Conservation (phyloP, 2,113 vertebrate genomes). For the Microcebus lehilahytsara region DNA sequence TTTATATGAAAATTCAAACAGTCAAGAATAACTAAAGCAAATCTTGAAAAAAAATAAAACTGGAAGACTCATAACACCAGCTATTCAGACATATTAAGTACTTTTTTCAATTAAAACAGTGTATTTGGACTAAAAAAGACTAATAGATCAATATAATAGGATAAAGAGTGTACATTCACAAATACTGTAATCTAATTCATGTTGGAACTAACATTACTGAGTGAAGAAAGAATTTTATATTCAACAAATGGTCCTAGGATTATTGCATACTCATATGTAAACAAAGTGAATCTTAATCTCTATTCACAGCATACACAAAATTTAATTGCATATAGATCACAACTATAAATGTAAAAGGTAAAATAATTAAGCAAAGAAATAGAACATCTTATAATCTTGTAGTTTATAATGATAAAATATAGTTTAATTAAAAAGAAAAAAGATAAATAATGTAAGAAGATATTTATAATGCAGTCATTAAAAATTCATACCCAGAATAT, state of each 20-base stretch:
- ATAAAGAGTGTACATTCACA: not conserved
- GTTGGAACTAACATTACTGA: not conserved
- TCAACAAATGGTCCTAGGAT: not conserved
- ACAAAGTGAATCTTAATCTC: not conserved
- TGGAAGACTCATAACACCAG: not conserved
- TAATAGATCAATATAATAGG: not conserved
- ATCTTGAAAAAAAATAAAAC: not conserved
- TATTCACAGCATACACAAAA: not conserved
- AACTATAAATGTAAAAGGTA: not conserved
- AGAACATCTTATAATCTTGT: not conserved
- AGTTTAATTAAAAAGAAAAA: not conserved
- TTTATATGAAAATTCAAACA: not conserved
- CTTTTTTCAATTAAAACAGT: not conserved
- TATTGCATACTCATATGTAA: not conserved
- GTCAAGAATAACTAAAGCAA: not conserved
- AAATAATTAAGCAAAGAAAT: not conserved
- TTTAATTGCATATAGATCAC: not conserved
- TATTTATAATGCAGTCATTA: not conserved
- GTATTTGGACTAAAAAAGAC: not conserved
- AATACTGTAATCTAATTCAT: not conserved
- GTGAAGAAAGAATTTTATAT: not conserved
- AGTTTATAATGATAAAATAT: not conserved
- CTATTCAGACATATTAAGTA: not conserved
- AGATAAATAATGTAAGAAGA: not conserved
- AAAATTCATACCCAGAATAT: not conserved